Conservation (phyloP, 2,113 vertebrate genomes). For the Macrotus californicus region DNA sequence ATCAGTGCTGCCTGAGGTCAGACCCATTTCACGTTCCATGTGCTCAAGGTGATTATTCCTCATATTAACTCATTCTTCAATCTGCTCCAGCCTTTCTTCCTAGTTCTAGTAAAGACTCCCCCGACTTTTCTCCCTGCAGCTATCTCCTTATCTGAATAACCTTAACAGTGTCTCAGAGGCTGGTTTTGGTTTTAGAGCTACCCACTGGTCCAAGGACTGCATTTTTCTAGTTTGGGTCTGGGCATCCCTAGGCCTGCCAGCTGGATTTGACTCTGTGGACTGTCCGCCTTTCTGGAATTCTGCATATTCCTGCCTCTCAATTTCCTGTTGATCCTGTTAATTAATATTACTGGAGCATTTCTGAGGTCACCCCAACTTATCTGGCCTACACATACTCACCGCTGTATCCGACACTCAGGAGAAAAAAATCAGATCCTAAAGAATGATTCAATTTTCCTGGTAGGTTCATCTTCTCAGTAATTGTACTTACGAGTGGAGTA, state of each 20-base stretch:
- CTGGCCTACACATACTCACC: no score
- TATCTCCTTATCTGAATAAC: not conserved
- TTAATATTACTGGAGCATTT: not conserved
- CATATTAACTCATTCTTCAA: not conserved
- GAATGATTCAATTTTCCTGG: not conserved
- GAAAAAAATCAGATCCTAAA: not conserved
- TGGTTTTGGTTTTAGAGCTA: not conserved
- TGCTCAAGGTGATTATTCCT: not conserved
- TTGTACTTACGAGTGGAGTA: not conserved
- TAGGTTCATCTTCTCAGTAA: not conserved
- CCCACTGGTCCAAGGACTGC: not conserved
- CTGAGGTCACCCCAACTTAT: not conserved
- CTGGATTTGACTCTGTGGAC: not conserved
- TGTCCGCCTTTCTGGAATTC: not conserved
- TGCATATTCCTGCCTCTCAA: not conserved
- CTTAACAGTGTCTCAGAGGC: not conserved
- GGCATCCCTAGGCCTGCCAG: rapidly evolving
- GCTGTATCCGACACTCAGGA: not conserved
- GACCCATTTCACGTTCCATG: not conserved
- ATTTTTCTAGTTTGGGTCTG: rapidly evolving
- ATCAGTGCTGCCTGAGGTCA: not conserved
- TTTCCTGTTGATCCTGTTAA: not conserved
- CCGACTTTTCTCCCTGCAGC: not conserved
- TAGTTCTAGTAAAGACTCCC: not conserved
- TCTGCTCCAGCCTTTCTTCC: not conserved